Conservation (phyloP, 2,797 vertebrate species). For the Periophthalmus magnuspinnatus region DNA sequence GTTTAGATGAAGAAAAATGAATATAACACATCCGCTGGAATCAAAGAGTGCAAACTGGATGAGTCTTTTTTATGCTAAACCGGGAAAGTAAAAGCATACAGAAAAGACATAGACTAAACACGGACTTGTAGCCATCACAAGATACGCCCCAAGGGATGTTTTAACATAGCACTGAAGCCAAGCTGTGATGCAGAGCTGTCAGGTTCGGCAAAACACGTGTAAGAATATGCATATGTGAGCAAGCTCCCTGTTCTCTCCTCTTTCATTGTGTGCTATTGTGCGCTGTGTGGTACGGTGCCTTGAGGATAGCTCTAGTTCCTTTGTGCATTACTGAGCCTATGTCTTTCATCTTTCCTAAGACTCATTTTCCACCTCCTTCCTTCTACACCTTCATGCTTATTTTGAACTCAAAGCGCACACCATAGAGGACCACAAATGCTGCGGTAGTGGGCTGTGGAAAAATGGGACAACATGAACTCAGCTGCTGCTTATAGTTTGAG, state of each 20-base stretch:
- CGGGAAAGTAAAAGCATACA: neutral
- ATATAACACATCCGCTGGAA: neutral
- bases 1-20: slow-evolving; percentile 12
- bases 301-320: slow-evolving; percentile 45
- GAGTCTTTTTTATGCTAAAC: neutral
- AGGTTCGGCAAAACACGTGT: slow-evolving; percentile 22
- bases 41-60: neutral
- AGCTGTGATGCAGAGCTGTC: slow-evolving; percentile 3
- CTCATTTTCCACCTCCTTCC: slow-evolving; percentile 27
- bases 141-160: slow-evolving; percentile 11
- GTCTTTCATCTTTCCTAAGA: slow-evolving; percentile 52
- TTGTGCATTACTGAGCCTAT: slow-evolving; percentile 36
- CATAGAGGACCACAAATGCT: slow-evolving; percentile 4
- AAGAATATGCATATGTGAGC: slow-evolving; percentile 23
- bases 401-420: slow-evolving; percentile 13
- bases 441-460: neutral
- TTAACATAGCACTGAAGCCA: slow-evolving; percentile 27
- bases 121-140: slow-evolving; percentile 20
- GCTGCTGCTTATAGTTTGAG: neutral
- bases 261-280: slow-evolving; percentile 31
- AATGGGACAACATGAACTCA: neutral
- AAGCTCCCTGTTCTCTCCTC: slow-evolving; percentile 36
- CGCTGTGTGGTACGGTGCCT: slow-evolving; percentile 23
- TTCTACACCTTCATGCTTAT: slow-evolving; percentile 21
- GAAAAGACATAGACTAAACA: slow-evolving; percentile 23